phyloP scores from a whole-genome alignment of 2,113 vertebrate genomes.

The Hiodon alosoides region DNA sequence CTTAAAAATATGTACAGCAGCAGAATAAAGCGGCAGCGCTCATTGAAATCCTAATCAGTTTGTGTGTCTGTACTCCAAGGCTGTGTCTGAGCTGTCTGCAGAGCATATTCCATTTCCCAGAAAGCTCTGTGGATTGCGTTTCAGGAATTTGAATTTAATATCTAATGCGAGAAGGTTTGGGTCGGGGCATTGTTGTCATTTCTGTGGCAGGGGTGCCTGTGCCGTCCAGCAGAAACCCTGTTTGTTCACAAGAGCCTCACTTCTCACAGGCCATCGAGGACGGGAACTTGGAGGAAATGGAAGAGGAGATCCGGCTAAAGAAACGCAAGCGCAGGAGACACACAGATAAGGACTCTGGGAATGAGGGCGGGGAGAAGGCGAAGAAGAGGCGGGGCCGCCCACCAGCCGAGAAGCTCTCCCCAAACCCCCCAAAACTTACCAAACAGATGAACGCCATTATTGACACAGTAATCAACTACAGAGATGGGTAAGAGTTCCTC shows the following conservation, averaged over 20 bases:
- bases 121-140: too few relatives aligned
- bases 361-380: slow-evolving; percentile 78
- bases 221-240: too few relatives aligned
- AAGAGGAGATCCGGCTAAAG: slow-evolving; percentile 94
- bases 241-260: neutral
- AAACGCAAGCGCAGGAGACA: slow-evolving; percentile 90
- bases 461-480: slow-evolving; percentile 97
- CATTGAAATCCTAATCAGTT: too few relatives aligned
- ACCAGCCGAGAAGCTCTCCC: slow-evolving; percentile 88
- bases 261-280: slow-evolving; percentile 85
- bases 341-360: slow-evolving; percentile 78
- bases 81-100: too few relatives aligned
- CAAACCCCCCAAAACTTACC: slow-evolving; percentile 89
- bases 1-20: too few relatives aligned
- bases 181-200: too few relatives aligned
- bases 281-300: slow-evolving; percentile 97
- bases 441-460: slow-evolving; percentile 95
- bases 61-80: too few relatives aligned
- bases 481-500: slow-evolving; percentile 71
- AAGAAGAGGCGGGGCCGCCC: slow-evolving; percentile 93
- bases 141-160: too few relatives aligned
- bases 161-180: too few relatives aligned
- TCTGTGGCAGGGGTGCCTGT: too few relatives aligned
- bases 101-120: too few relatives aligned
- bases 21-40: too few relatives aligned